Evolutionary conservation across 2,888 invertebrate genomes (phyloP).

Genomic region (Actias luna): DNA sequence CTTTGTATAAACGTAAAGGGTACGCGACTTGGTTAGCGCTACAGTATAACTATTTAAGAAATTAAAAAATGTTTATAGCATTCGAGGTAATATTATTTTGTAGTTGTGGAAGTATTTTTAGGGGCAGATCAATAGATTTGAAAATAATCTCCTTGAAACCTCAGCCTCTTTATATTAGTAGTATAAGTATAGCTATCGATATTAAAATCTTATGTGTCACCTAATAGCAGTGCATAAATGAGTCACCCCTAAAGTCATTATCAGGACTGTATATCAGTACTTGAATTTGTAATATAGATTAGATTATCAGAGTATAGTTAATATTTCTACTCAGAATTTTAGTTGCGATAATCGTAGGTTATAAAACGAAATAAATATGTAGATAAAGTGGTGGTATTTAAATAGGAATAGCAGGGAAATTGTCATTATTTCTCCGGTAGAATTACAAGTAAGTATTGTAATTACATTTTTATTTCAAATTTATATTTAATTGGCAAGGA

Average conservation of each 20-base stretch:
- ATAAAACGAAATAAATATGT: neutral
- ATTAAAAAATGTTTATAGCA: too few species aligned
- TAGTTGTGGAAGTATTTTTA: too few species aligned
- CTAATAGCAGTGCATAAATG: neutral
- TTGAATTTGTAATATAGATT: neutral
- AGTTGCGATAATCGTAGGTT: neutral
- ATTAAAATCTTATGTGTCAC: neutral
- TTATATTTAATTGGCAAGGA: too few species aligned
- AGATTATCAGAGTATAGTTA: neutral
- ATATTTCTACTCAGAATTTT: neutral
- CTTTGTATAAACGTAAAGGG: too few species aligned
- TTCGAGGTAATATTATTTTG: too few species aligned
- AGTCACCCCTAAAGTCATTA: neutral
- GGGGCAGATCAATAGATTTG: too few species aligned
- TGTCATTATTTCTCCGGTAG: conserved; percentile 1
- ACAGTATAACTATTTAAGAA: too few species aligned
- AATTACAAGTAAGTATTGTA: neutral
- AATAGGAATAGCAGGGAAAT: neutral
- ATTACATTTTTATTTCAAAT: neutral
- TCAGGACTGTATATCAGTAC: neutral
- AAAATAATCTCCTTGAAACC: too few species aligned
- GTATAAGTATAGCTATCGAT: neutral
- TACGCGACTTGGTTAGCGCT: too few species aligned
- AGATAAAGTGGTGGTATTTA: conserved; percentile 5
- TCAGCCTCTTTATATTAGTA: too few species aligned